Evolutionary conservation across 1,140 invertebrate genomes (phyloP), one percentile per base, ranked within the genome.

Genomic region (Plectrocnemia conspersa): DNA sequence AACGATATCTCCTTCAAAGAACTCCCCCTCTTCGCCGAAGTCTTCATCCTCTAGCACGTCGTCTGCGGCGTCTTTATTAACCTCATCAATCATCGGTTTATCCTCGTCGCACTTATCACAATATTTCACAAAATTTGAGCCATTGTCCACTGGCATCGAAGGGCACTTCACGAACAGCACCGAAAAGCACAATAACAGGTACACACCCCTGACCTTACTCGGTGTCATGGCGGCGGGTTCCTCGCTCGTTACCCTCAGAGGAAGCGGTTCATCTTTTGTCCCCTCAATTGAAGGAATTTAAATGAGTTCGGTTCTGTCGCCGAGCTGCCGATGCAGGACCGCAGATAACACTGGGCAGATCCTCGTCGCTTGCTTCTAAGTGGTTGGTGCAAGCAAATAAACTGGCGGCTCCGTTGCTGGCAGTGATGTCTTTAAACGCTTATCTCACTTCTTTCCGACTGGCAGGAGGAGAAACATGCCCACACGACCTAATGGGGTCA

Each of bases 1-100:
- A 11, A 53, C 53, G 48, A 62, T 62, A 56, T 62, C 60, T 35
- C 60, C 60, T 23, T 62, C 60, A 40, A 62, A 62, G 18, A 49
- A 46, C 13, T 62, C 60, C 10, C 60, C 60, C 23, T 62, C 60
- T 24, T 62, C 60, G 10, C 56, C 56, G 35, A 52, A 33, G 41
- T 57, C 54, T 11, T 61, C 47, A 13, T 48, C 48, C 24, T 33
- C 54, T 22, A 44, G 46, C 24, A 24, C 41, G 13, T 15, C 18
- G 29, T 6, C 42, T 15, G 11, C 50, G 3, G 13, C 21, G 13
- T 44, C 25, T 42, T 45, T 42, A 36, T 46, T 57, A 33, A 4
- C n/a, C 6, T 55, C 53, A 61, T 61, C 58, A 52, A 59, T 59
- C 58, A 59, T 42, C 33, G 41, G 47, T 42, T 24, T 52, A 55